A percentile compares a stretch with the other conserved stretches of the same genome.
phyloP scores from a whole-genome alignment of 2,113 vertebrate genomes.

The Aplodontia rufa region DNA sequence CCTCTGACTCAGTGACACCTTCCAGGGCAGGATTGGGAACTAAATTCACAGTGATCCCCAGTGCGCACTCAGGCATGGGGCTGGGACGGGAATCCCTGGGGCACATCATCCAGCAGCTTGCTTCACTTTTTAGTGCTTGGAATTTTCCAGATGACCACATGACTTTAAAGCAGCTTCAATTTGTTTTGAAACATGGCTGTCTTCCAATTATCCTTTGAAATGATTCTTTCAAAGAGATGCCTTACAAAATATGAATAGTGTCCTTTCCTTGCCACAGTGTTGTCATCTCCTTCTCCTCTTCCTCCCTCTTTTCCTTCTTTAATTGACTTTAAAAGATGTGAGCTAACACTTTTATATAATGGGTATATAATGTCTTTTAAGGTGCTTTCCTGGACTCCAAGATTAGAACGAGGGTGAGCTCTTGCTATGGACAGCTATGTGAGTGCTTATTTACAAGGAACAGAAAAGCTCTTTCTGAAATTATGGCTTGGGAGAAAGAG shows the following conservation, averaged over 20 bases:
- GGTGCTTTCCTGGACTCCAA: not conserved
- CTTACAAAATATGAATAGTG: not conserved
- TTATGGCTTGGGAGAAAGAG: not conserved
- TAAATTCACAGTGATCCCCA: not conserved
- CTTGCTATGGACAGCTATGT: not conserved
- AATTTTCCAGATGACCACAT: constrained; percentile 47
- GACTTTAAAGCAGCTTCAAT: constrained; percentile 10
- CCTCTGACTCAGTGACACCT: not conserved
- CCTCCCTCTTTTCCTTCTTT: not conserved
- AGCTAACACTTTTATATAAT: not conserved
- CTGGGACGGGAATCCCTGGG: not conserved
- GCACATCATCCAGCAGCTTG: not conserved
- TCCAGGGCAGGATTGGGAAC: not conserved
- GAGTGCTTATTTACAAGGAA: not conserved
- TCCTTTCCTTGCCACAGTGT: not conserved
- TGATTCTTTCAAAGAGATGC: not conserved
- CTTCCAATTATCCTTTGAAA: constrained; percentile 34
- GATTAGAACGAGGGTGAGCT: not conserved
- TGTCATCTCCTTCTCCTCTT: no score
- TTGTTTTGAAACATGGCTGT: constrained; percentile 59
- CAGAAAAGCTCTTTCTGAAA: not conserved
- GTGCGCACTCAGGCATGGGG: not conserved
- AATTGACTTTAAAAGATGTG: not conserved
- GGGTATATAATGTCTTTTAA: constrained; percentile 1
- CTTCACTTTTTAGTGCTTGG: constrained; percentile 1